Base-by-base conservation (phyloP, 2,888 invertebrate species). In the Hirtodrosophila cameraria region DNA sequence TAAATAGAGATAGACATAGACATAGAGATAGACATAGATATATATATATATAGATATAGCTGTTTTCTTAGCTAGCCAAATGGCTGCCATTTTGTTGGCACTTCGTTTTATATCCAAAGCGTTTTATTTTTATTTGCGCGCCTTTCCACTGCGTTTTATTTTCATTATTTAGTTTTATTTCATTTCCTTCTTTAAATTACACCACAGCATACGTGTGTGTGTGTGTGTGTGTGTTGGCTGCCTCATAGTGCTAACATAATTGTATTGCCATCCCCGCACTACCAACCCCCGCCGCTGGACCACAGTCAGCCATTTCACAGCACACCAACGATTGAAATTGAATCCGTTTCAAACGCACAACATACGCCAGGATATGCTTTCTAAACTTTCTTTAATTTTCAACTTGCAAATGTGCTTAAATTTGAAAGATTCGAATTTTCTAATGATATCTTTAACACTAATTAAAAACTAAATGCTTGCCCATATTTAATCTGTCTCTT, bases 161-260 rank as follows among this genome's bases (percentile, higher is more conserved):
- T 60, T 53, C 64, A 70, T 66, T 77, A 62, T 69, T 66, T 57
- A 64, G 61, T 75, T 64, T 70, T 67, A 68, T 75, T 73, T 64
- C 20, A 49, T 53, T 42, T 57, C 59, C 53, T 52, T 49, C 23
- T 23, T 52, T 53, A 66, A 69, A 58, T 62, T 75, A 59, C 59
- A 58, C 55, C 43, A 50, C 57, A 75, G 48, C 52, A 65, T 41
- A 53, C 65, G 57, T 70, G n/a, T n/a, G n/a, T n/a, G n/a, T n/a
- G n/a, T n/a, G n/a, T n/a, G n/a, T n/a, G n/a, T n/a, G n/a, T n/a
- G n/a, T n/a, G 66, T 46, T 57, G 42, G 15, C 41, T 46, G 57
- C 41, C 38, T 23, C n/a, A 36, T 33, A 28, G 55, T 16, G 46
- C 38, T 48, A 48, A 55, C 42, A 71, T 70, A 66, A 70, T 71